Evolutionary conservation across 1,140 invertebrate species (phyloP).

Genomic region (Pinna nobilis): DNA sequence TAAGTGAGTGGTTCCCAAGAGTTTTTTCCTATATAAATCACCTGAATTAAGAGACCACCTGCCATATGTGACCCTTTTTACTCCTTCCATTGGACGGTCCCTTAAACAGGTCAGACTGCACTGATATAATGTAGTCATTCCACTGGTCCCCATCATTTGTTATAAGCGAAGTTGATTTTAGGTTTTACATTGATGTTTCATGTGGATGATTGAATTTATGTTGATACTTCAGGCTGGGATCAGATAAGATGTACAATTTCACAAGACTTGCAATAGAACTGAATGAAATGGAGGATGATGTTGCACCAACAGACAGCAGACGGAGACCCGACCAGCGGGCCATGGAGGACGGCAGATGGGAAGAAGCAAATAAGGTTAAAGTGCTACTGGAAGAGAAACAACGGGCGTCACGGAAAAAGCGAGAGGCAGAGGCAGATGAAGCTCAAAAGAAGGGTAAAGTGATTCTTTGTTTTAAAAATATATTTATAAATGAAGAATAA

Average conservation of each 20-base stretch:
- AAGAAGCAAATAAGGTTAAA: constrained; percentile 96
- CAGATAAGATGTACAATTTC: constrained; percentile 89
- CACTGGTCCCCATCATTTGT: neutral
- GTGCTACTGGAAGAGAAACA: constrained; percentile 95
- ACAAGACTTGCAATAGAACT: constrained; percentile 95
- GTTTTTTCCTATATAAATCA: too few relatives aligned
- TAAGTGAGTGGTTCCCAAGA: too few relatives aligned
- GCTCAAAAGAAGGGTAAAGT: constrained; percentile 81
- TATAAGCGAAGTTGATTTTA: neutral
- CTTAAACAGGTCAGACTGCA: neutral
- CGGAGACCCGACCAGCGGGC: constrained; percentile 95
- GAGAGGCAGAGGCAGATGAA: constrained; percentile 87
- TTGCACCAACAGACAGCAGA: constrained; percentile 97
- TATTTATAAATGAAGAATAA: too few relatives aligned
- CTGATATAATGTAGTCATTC: neutral
- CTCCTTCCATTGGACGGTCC: too few relatives aligned
- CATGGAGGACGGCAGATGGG: constrained; percentile 98
- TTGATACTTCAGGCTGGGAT: constrained; percentile 78
- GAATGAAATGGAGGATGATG: constrained; percentile 93
- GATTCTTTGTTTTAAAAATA: neutral
- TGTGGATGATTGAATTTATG: neutral
- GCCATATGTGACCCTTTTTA: too few relatives aligned
- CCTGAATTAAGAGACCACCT: too few relatives aligned
- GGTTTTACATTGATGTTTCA: neutral
- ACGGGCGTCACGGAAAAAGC: constrained; percentile 74